Conservation (phyloP, 2,113 vertebrate species). For the Anoura caudifer region DNA sequence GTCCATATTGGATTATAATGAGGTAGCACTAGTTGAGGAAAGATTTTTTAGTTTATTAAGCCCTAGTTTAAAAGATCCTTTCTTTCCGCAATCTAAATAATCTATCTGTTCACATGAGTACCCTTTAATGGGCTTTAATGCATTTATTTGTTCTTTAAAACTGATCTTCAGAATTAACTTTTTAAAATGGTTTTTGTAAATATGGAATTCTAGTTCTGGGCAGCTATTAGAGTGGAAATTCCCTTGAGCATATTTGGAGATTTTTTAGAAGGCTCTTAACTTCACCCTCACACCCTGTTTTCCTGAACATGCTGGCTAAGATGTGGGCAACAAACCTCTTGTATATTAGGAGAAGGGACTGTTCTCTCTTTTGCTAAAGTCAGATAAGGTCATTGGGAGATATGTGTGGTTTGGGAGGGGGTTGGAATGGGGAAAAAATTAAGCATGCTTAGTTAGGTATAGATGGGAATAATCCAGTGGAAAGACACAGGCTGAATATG, state of each 20-base stretch:
- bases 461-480: background rate
- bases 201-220: background rate
- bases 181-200: conserved; percentile 44
- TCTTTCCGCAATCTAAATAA: background rate
- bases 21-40: background rate
- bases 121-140: background rate
- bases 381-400: background rate
- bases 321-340: background rate
- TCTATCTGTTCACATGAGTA: conserved; percentile 19
- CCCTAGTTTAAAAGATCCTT: background rate
- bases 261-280: conserved; percentile 6
- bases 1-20: background rate
- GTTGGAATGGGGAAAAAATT: background rate
- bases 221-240: conserved; percentile 52
- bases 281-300: background rate
- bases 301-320: background rate
- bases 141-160: conserved; percentile 36
- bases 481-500: background rate
- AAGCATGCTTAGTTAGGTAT: background rate
- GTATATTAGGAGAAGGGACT: background rate
- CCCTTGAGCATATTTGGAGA: conserved; percentile 9
- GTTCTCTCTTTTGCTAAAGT: background rate
- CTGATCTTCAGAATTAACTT: conserved; percentile 12
- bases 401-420: too few species aligned
- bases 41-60: background rate